Evolutionary conservation across 2,113 vertebrate genomes (phyloP), one percentile per base, ranked within the genome.

Genomic region (Sylvia atricapilla): DNA sequence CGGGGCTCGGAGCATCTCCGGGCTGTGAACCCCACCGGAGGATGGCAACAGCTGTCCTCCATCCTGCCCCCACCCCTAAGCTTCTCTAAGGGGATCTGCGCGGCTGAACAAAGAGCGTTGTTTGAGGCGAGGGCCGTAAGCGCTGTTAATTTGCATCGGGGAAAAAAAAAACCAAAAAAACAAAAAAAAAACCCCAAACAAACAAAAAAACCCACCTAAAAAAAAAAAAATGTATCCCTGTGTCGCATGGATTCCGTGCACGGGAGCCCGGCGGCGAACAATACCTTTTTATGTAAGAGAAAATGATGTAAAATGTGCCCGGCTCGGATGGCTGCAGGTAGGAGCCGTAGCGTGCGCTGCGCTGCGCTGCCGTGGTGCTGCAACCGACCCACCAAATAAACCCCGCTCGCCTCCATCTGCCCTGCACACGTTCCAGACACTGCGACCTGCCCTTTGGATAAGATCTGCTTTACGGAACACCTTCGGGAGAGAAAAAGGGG

Each of bases 241-340:
- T 93, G 21, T 78, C 25, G 70, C 93, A 62, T 55, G 44, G 67
- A 52, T 91, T 28, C 44, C 37, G 81, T 31, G 77, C 64, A 7
- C 30, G 78, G 95, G 92, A 60, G 91, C 84, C 77, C 92, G 37
- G 74, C 64, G 95, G 94, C 96, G 97, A 97, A 98, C 98, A 98
- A 98, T 98, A 97, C 96, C 96, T 92, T 96, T 95, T 93, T 94
- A 90, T 97, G 84, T 93, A 84, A 97, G 89, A 96, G 84, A 70
- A 64, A 83, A 84, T 53, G 66, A 76, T 96, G 97, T 96, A 50
- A 60, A 97, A 59, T 19, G 88, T 77, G 90, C 74, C 83, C 13
- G 46, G 87, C 85, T 27, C 22, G 20, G 90, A 46, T 56, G 68
- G 95, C 88, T 35, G 95, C 97, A 97, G 97, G 97, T 98, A 95